These are phyloP conservation scores for Drosophila navojoa DNA, from an alignment of 1,140 invertebrate species.

Conservation along the genomic window DNA sequence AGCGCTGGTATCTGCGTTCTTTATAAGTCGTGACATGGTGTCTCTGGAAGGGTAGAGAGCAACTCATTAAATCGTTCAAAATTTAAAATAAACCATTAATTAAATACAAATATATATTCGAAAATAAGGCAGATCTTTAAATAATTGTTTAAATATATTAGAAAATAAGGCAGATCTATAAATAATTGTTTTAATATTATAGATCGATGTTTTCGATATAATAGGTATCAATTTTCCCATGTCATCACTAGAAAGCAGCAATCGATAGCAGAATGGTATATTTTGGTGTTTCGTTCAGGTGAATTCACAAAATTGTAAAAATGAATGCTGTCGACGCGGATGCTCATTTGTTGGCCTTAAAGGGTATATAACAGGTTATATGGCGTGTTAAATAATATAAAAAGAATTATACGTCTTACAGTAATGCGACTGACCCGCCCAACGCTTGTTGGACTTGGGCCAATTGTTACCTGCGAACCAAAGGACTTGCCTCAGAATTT, in stretches of 20 bases:
- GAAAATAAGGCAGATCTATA: neutral
- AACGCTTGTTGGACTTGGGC: slow-evolving; percentile 58
- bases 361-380: slow-evolving; percentile 27
- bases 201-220: neutral
- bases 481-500: slow-evolving; percentile 57
- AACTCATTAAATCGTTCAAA: neutral
- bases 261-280: slow-evolving; percentile 4
- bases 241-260: slow-evolving; percentile 1
- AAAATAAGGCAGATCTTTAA: neutral
- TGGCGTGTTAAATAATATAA: neutral
- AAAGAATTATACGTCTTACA: neutral
- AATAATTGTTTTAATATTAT: neutral
- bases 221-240: neutral
- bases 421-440: slow-evolving; percentile 68
- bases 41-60: slow-evolving; percentile 60
- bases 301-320: slow-evolving; percentile 16
- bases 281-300: slow-evolving; percentile 6
- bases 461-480: slow-evolving; percentile 61
- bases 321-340: slow-evolving; percentile 60
- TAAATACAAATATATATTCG: neutral
- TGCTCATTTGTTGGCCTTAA: slow-evolving; percentile 64
- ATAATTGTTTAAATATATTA: neutral
- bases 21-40: slow-evolving; percentile 87
- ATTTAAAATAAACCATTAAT: neutral
- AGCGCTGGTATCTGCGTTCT: slow-evolving; percentile 91